Conservation (phyloP, 2,113 vertebrate genomes). For the Podarcis raffonei region DNA sequence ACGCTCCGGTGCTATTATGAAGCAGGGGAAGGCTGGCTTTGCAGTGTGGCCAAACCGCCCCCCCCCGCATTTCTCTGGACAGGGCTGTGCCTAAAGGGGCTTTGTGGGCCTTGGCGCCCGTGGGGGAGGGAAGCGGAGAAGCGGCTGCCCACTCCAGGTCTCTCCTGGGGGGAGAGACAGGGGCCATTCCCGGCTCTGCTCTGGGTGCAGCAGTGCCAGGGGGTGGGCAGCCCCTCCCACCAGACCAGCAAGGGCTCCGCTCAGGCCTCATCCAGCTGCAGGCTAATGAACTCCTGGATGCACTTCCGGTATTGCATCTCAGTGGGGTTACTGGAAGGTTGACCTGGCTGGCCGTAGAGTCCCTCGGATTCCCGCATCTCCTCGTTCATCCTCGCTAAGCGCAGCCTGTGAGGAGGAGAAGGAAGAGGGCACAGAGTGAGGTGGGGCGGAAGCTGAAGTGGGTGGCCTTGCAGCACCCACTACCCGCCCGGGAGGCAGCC, state of each 20-base stretch:
- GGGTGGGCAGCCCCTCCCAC: too few species aligned
- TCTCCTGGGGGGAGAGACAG: background rate
- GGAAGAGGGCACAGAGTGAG: background rate
- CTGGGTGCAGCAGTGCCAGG: background rate
- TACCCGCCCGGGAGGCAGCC: too few species aligned
- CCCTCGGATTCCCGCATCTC: conserved; percentile 99
- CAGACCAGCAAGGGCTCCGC: too few species aligned
- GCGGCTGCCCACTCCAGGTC: background rate
- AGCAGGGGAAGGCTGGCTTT: background rate
- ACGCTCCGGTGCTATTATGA: accelerated
- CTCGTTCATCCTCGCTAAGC: conserved; percentile 98
- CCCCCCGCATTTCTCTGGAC: background rate
- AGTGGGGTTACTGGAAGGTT: conserved; percentile 92
- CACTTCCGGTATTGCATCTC: conserved; percentile 97
- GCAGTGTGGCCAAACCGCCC: accelerated
- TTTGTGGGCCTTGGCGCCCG: background rate
- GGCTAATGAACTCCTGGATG: conserved; percentile 95
- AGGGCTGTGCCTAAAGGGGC: background rate
- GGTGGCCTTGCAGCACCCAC: background rate
- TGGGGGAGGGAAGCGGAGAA: background rate
- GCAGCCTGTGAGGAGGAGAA: conserved; percentile 79
- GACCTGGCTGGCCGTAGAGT: conserved; percentile 96
- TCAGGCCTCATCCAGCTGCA: conserved; percentile 83
- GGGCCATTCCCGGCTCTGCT: background rate
- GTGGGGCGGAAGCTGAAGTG: background rate